These are phyloP conservation scores for Cataglyphis rosenhaueri DNA, from an alignment of 2,888 invertebrate genomes.

Conservation along the genomic window DNA sequence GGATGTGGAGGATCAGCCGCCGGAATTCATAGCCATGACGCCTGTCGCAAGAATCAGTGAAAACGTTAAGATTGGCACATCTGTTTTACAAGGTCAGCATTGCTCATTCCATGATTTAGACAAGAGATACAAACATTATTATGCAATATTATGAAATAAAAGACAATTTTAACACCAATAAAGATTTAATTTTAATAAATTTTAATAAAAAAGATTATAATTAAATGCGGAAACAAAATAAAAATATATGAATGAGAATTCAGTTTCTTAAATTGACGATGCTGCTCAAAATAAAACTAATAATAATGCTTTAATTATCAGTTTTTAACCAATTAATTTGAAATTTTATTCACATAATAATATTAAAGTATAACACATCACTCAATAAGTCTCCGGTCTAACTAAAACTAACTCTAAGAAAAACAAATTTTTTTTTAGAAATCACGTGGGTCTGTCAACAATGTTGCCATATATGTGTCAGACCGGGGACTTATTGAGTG, in stretches of 20 bases:
- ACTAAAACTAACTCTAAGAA: too few species aligned
- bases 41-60: conserved; percentile 96
- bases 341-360: conserved; percentile 17
- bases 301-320: background rate
- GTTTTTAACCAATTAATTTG: conserved; percentile 16
- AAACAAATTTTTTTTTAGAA: too few species aligned
- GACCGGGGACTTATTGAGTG: too few species aligned
- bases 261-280: background rate
- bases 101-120: background rate
- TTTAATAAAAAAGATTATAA: background rate
- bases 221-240: conserved; percentile 9
- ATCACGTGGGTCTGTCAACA: too few species aligned
- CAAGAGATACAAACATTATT: background rate
- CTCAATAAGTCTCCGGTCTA: too few species aligned
- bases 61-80: conserved; percentile 92
- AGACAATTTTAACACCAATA: background rate
- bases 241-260: background rate
- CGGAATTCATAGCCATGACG: conserved; percentile 94
- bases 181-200: conserved; percentile 8
- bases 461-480: too few species aligned
- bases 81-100: conserved; percentile 91
- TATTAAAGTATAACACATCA: background rate
- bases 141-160: background rate
- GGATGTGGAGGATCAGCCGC: conserved; percentile 97
- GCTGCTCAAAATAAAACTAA: background rate